Conservation (phyloP, 2,113 vertebrate species). For the Poeciliopsis prolifica region DNA sequence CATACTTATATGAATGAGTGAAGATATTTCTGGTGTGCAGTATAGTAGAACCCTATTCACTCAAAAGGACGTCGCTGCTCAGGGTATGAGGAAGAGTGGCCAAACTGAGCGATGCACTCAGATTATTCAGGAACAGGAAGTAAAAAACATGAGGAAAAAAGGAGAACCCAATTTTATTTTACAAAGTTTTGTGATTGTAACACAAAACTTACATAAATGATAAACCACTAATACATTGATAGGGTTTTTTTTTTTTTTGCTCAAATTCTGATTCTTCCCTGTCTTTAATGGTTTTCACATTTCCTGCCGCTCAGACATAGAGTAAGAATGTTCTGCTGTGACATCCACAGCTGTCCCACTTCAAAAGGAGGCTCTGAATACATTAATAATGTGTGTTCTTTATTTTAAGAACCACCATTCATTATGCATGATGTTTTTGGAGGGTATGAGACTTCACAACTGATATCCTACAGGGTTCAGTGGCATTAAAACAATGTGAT, state of each 20-base stretch:
- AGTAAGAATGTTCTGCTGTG: constrained; percentile 10
- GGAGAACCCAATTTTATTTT: background rate
- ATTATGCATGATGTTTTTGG: constrained; percentile 71
- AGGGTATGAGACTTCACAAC: constrained; percentile 54
- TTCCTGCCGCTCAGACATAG: constrained; percentile 13
- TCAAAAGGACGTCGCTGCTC: constrained; percentile 19
- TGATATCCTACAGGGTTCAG: constrained; percentile 55
- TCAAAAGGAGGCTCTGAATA: constrained; percentile 56
- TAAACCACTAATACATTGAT: background rate
- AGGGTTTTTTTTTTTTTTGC: constrained; percentile 1
- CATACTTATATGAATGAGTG: constrained; percentile 60
- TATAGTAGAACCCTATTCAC: background rate
- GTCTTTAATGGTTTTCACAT: constrained; percentile 15
- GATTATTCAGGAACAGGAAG: background rate
- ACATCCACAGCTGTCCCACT: constrained; percentile 38
- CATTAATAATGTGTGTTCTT: constrained; percentile 68
- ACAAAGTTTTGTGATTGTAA: too few relatives aligned
- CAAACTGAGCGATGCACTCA: background rate
- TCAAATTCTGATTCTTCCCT: background rate
- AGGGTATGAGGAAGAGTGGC: background rate
- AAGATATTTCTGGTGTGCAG: constrained; percentile 12
- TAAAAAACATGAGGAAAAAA: background rate
- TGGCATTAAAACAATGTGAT: constrained; percentile 45
- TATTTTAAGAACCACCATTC: constrained; percentile 64
- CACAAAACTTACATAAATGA: background rate